Percentiles rank a stretch among this genome's conserved stretches.
Evolutionary conservation across 2,888 invertebrate species (phyloP).

Genomic region (Baronia brevicornis): DNA sequence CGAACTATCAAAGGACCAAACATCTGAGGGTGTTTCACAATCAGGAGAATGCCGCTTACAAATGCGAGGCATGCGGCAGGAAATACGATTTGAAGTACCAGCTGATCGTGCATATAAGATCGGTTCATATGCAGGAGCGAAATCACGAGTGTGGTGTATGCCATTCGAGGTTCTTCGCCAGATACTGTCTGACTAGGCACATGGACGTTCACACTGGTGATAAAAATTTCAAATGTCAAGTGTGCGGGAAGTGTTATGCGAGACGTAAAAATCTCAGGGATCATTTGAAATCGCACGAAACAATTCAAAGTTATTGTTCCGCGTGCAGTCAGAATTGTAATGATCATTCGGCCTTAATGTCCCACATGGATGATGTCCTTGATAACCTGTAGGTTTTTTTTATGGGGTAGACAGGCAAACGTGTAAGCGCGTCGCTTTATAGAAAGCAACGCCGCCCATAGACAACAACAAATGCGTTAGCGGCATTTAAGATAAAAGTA

Average conservation of each 20-base stretch:
- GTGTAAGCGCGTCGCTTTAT: too few relatives aligned
- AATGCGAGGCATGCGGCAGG: constrained; percentile 49
- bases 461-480: constrained; percentile 59
- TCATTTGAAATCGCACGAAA: constrained; percentile 40
- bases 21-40: constrained; percentile 52
- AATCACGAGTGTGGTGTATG: constrained; percentile 52
- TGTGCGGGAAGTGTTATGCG: constrained; percentile 63
- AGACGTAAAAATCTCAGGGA: constrained; percentile 42
- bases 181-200: constrained; percentile 57
- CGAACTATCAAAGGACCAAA: constrained; percentile 50
- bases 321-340: constrained; percentile 34
- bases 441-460: too few relatives aligned
- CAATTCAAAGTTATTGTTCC: constrained; percentile 25
- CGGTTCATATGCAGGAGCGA: constrained; percentile 53
- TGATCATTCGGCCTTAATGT: constrained; percentile 29
- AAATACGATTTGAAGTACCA: constrained; percentile 54
- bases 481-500: too few relatives aligned
- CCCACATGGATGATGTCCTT: too few relatives aligned
- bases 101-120: constrained; percentile 44
- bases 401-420: too few relatives aligned
- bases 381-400: too few relatives aligned
- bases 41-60: constrained; percentile 34
- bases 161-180: constrained; percentile 50
- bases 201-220: constrained; percentile 69
- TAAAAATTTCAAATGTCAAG: constrained; percentile 59